Conservation (phyloP, 2,888 invertebrate species). For the Eilema caniola region DNA sequence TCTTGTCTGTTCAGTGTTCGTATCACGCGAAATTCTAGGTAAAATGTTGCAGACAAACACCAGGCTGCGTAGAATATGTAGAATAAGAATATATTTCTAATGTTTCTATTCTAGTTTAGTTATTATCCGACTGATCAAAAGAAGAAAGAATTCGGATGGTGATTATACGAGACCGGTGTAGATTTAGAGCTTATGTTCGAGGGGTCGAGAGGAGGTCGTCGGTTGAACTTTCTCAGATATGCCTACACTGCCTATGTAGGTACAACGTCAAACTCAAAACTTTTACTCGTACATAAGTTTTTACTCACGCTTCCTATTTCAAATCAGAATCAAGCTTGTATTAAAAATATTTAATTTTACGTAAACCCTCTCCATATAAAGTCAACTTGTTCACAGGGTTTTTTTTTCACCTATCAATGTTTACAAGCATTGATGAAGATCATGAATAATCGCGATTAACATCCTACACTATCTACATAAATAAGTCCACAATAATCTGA, state of each 20-base stretch:
- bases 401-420: background rate
- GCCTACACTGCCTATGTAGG: too few species aligned
- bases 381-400: background rate
- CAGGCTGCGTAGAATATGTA: conserved; percentile 7
- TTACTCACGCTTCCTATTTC: too few species aligned
- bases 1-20: conserved; percentile 35
- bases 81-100: background rate
- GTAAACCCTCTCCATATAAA: background rate
- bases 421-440: conserved; percentile 13
- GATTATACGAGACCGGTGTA: background rate
- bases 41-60: conserved; percentile 44
- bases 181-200: background rate
- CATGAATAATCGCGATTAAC: conserved; percentile 15
- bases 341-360: background rate
- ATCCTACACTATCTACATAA: conserved; percentile 8
- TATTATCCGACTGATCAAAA: background rate
- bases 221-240: background rate
- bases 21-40: conserved; percentile 40
- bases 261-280: too few species aligned
- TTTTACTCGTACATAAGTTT: too few species aligned
- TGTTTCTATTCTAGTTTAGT: conserved; percentile 4
- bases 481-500: conserved; percentile 29
- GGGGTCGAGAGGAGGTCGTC: accelerated
- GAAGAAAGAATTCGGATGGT: background rate
- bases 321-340: too few species aligned